These are phyloP conservation scores for Melanargia galathea DNA, from an alignment of 2,888 invertebrate species.

Conservation along the genomic window DNA sequence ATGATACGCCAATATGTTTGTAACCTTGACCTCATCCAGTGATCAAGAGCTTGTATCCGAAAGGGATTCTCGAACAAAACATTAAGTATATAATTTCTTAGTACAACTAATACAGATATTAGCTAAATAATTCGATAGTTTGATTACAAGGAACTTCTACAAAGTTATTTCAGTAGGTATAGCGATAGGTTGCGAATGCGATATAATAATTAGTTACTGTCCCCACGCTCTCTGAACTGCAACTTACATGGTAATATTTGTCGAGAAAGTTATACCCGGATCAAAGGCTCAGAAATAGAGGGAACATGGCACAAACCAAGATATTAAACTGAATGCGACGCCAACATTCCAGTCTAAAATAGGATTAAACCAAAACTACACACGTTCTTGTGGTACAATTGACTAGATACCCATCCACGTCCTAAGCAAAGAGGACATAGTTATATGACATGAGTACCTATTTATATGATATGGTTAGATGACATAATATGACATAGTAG, in stretches of 20 bases:
- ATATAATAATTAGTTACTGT: slow-evolving; percentile 19
- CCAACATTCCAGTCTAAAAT: background rate
- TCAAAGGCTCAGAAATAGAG: slow-evolving; percentile 26
- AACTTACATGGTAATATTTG: slow-evolving; percentile 20
- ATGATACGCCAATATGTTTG: too few species aligned
- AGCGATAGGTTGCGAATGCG: slow-evolving; percentile 10
- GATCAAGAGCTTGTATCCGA: too few species aligned
- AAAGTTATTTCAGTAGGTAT: background rate
- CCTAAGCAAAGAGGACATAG: too few species aligned
- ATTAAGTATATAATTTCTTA: too few species aligned
- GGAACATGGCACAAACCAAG: slow-evolving; percentile 18
- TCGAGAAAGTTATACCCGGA: slow-evolving; percentile 26
- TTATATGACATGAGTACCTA: too few species aligned
- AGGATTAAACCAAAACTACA: background rate
- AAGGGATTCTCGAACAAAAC: too few species aligned
- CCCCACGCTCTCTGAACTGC: slow-evolving; percentile 19
- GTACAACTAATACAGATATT: too few species aligned
- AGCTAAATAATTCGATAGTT: too few species aligned
- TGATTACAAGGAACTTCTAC: slow-evolving; percentile 4
- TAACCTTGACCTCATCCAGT: too few species aligned
- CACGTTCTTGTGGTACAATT: background rate
- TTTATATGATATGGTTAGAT: too few species aligned
- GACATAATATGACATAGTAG: too few species aligned
- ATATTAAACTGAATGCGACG: slow-evolving; percentile 13
- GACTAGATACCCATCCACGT: background rate